Evolutionary conservation across 2,113 vertebrate genomes (phyloP).

Genomic region (Cheilinus undulatus): DNA sequence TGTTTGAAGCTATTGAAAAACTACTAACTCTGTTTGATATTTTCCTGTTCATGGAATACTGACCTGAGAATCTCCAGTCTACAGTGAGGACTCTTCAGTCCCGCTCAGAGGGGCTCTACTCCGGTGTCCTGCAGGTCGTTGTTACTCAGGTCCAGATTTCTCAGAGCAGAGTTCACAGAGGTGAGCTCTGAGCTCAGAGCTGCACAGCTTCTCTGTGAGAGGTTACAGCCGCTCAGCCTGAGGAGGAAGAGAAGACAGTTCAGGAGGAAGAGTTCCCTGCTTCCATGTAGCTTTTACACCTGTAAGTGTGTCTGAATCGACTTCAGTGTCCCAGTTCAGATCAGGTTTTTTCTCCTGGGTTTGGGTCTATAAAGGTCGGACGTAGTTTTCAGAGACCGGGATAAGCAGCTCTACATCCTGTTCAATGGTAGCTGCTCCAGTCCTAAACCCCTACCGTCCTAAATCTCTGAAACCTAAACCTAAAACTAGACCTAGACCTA

Average conservation of each 20-base stretch:
- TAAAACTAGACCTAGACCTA: too few relatives aligned
- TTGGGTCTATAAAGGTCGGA: too few relatives aligned
- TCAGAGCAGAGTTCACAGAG: slow-evolving; percentile 21
- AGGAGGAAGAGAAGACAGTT: background rate
- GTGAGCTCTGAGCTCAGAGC: slow-evolving; percentile 18
- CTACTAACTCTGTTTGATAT: too few relatives aligned
- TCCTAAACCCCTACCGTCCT: too few relatives aligned
- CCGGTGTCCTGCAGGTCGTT: slow-evolving; percentile 33
- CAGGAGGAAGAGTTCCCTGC: background rate
- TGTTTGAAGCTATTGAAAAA: too few relatives aligned
- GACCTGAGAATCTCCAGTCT: slow-evolving; percentile 42
- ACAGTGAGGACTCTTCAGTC: slow-evolving; percentile 34
- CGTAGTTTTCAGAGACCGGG: too few relatives aligned
- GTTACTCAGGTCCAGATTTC: slow-evolving; percentile 47
- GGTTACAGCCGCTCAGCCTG: slow-evolving; percentile 44
- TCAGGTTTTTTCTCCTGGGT: too few relatives aligned
- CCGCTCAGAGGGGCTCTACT: slow-evolving; percentile 18
- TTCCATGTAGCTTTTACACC: background rate
- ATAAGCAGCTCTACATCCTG: too few relatives aligned
- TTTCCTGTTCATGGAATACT: too few relatives aligned
- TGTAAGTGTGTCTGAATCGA: background rate
- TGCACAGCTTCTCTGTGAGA: slow-evolving; percentile 26
- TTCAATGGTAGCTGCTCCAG: too few relatives aligned
- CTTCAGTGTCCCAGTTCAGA: too few relatives aligned
- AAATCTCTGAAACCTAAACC: too few relatives aligned